Evolutionary conservation across 2,113 vertebrate genomes (phyloP), one percentile per base, ranked within the genome.

Genomic region (Alouatta palliata): DNA sequence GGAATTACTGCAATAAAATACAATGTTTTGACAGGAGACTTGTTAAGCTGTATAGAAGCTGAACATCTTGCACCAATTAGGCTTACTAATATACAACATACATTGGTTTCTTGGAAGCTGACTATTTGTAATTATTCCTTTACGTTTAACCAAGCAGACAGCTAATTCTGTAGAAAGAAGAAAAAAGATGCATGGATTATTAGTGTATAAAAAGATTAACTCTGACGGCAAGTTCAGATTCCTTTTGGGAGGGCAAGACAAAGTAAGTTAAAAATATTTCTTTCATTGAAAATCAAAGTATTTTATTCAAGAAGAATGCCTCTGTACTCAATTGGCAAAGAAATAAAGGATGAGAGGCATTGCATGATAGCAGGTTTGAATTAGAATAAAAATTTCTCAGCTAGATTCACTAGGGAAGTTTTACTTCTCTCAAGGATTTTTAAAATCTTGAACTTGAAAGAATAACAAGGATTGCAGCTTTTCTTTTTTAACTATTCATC

Each of bases 361-460:
- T 45, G 43, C 37, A 61, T 68, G 13, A 30, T 10, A 90, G 70
- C 66, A 61, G 81, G 52, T 92, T 61, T 96, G 64, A 96, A 95
- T 94, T 75, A 97, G 58, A 96, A 97, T 76, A 80, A 90, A 87
- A 92, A 43, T 64, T 76, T 71, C 93, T 90, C 79, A 75, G 49
- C 77, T 91, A 40, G 76, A 92, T 94, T 92, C 85, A 73, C 27
- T 70, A 45, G 35, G 30, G 94, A 94, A 91, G 43, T 68, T 95
- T 97, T 80, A 58, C 87, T 97, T 94, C 76, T n/a, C n/a, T 83
- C 70, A 92, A 90, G 75, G n/a, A 81, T n/a, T 56, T 95, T 94
- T 87, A 73, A 98, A 98, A 96, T 66, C 32, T 88, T 70, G 80
- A 97, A 73, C 58, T 96, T 84, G 95, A 97, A 96, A 95, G 49